A percentile compares a stretch with the other conserved stretches of the same genome.
These are phyloP conservation scores for Tetrax tetrax DNA, from an alignment of 2,113 vertebrate genomes.

Conservation along the genomic window DNA sequence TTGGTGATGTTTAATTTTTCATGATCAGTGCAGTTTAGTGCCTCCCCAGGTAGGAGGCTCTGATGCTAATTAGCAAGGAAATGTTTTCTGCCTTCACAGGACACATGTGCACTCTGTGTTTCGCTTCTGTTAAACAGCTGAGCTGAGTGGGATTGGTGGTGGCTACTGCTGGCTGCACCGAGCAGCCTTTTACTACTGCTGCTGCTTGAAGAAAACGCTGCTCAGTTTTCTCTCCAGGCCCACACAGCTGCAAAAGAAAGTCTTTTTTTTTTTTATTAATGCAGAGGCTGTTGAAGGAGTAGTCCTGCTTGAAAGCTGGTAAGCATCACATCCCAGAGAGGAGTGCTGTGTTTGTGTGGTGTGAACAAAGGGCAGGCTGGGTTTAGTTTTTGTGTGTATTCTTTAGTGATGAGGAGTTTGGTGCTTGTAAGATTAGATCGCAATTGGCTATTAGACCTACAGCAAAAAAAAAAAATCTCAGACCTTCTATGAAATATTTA, in stretches of 20 bases:
- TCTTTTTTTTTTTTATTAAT: background rate
- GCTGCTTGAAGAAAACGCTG: background rate
- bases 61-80: constrained; percentile 60
- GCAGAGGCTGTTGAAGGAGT: background rate
- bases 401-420: background rate
- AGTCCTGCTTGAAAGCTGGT: background rate
- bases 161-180: background rate
- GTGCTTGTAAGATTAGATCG: background rate
- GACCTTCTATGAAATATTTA: background rate
- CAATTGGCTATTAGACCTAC: background rate
- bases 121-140: background rate
- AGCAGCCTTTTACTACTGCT: background rate
- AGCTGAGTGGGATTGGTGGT: background rate
- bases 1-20: constrained; percentile 64
- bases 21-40: constrained; percentile 54
- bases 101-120: background rate
- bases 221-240: background rate
- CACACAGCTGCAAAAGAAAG: background rate
- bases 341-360: background rate
- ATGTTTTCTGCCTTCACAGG: background rate
- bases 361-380: background rate
- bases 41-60: constrained; percentile 43
- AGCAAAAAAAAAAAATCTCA: background rate
- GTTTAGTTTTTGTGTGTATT: background rate
- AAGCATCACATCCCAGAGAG: background rate